Evolutionary conservation across 2,888 invertebrate species (phyloP).

Genomic region (Clusia tigrina): DNA sequence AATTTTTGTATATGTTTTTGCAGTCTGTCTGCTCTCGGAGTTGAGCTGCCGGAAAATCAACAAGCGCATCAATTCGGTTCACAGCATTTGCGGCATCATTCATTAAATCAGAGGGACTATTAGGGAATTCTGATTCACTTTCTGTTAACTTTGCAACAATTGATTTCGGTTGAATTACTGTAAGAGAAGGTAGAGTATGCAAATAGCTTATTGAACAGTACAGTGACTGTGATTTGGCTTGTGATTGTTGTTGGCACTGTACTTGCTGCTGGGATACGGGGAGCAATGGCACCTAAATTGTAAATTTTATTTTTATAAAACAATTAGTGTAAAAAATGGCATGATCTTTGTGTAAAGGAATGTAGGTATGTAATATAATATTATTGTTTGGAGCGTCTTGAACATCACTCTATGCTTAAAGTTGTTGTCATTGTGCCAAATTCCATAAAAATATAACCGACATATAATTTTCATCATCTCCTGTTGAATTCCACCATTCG

Average conservation of each 20-base stretch:
- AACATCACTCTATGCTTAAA: no score
- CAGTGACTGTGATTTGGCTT: slow-evolving; percentile 4
- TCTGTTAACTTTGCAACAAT: slow-evolving; percentile 23
- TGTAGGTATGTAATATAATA: no score
- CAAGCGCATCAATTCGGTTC: slow-evolving; percentile 23
- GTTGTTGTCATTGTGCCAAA: no score
- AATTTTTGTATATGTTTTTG: slow-evolving; percentile 30
- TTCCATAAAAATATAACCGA: no score
- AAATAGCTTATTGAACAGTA: not conserved
- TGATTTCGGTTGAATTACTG: slow-evolving; percentile 37
- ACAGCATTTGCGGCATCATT: slow-evolving; percentile 44
- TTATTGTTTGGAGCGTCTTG: no score
- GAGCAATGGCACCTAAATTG: slow-evolving; percentile 52
- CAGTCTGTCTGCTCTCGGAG: slow-evolving; percentile 23
- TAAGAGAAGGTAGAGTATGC: slow-evolving; percentile 18
- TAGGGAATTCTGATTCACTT: slow-evolving; percentile 16
- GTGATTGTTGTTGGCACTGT: slow-evolving; percentile 15
- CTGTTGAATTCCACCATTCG: no score
- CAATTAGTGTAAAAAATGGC: no score
- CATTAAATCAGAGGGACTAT: slow-evolving; percentile 42
- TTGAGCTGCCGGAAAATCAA: no score
- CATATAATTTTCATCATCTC: no score
- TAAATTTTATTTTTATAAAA: no score
- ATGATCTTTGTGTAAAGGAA: no score
- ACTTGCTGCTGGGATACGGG: slow-evolving; percentile 24